Base-by-base conservation (phyloP, 2,888 invertebrate species). In the Drosophila setosimentum region DNA sequence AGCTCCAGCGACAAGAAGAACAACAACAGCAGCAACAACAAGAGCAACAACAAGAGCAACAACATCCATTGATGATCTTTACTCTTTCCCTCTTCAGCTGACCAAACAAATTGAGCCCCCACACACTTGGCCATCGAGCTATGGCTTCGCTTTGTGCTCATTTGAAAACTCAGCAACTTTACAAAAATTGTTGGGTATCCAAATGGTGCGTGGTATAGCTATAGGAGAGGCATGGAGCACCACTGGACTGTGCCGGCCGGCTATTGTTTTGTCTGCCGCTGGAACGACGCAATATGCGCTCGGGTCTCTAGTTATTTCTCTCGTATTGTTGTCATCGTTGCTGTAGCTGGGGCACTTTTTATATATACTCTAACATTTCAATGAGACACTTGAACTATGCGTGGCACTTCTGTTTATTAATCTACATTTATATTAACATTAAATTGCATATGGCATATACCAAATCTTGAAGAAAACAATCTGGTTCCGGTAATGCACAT, bases 111-210 rank as follows among this genome's bases (percentile, higher is more conserved):
- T 83, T 81, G 82, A 75, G 57, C 76, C 45, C 42, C 61, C 48
- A 13, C 55, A 11, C 61, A 27, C 58, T 59, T 29, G 32, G 48
- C 32, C 48, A 54, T n/a, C 68, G 37, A 48, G 68, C 55, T 4
- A n/a, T 51, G 49, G 48, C 70, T 66, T 64, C 65, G 68, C 62
- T 73, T 66, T 79, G 86, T 54, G 77, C 66, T 70, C 87, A 74
- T 82, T 84, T 86, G 85, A 87, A 85, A 89, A 89, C 85, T 87
- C 89, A 82, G 90, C 85, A 83, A 80, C 81, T 83, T 83, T 86
- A 75, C 78, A 77, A 85, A 70, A 68, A 33, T 2, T 66, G 82
- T 77, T 69, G 65, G 76, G 64, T 71, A 55, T 37, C 73, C 66
- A 48, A 54, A 42, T 32, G 53, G 63, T 32, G 24, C 16, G 29